Evolutionary conservation across 2,113 vertebrate species (phyloP).

Genomic region (Illadopsis cleaveri): DNA sequence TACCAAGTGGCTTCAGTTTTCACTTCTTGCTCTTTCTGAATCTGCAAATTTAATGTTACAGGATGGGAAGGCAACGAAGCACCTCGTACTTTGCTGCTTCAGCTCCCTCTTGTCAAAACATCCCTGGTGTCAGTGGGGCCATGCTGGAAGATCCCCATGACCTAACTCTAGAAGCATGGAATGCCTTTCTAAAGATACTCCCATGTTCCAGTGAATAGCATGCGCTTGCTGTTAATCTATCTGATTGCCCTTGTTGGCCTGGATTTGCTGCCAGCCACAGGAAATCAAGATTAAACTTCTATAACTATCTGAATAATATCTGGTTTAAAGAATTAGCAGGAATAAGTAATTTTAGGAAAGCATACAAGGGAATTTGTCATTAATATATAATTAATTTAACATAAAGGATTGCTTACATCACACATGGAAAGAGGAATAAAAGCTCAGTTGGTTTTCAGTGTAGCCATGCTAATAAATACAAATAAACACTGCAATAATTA

Average conservation of each 20-base stretch:
- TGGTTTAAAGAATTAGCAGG: neutral
- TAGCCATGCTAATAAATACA: neutral
- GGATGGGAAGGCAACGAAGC: neutral
- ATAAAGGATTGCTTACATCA: neutral
- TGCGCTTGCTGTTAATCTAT: neutral
- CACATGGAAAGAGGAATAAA: neutral
- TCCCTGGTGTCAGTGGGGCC: neutral
- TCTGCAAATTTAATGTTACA: neutral
- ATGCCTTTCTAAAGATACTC: neutral
- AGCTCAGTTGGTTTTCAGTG: neutral
- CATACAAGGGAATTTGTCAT: fast-evolving
- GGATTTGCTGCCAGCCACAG: neutral
- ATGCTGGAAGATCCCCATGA: neutral
- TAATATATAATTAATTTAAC: neutral
- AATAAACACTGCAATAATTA: neutral
- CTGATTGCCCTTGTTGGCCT: neutral
- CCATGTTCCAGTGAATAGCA: neutral
- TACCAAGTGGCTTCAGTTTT: neutral
- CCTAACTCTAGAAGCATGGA: neutral
- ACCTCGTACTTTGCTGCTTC: neutral
- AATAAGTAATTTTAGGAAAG: neutral
- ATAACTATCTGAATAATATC: neutral
- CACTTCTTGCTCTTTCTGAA: neutral
- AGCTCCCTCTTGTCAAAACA: neutral
- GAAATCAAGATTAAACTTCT: neutral